Evolutionary conservation across 2,888 invertebrate genomes (phyloP).

Genomic region (Sinohyriopsis cumingii): DNA sequence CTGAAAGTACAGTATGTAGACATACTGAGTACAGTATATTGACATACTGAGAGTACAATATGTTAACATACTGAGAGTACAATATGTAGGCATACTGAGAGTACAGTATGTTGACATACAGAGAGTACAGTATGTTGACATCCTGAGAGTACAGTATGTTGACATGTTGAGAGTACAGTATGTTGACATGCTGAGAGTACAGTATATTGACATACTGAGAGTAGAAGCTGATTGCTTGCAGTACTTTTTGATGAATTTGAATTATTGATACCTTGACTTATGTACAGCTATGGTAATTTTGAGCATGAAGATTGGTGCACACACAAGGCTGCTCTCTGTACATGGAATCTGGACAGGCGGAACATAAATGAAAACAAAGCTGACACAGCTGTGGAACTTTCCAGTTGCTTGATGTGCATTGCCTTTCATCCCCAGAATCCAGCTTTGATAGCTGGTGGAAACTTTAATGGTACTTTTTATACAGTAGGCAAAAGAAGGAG

Average conservation of each 20-base stretch:
- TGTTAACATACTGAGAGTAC: too few relatives aligned
- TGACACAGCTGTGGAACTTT: slow-evolving; percentile 69
- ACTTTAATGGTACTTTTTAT: slow-evolving; percentile 68
- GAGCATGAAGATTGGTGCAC: slow-evolving; percentile 73
- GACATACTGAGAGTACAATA: too few relatives aligned
- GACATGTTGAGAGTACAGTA: too few relatives aligned
- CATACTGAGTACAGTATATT: too few relatives aligned
- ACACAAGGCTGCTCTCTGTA: slow-evolving; percentile 69
- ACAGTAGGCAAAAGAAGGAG: background rate
- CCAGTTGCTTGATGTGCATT: slow-evolving; percentile 71
- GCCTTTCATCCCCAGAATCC: slow-evolving; percentile 73
- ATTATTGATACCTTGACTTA: slow-evolving; percentile 19
- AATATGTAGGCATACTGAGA: too few relatives aligned
- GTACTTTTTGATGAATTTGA: slow-evolving; percentile 4
- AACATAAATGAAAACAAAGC: slow-evolving; percentile 70
- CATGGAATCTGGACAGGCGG: slow-evolving; percentile 71
- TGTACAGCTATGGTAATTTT: slow-evolving; percentile 62
- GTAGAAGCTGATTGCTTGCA: too few relatives aligned
- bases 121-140: too few relatives aligned
- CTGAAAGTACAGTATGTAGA: too few relatives aligned
- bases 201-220: too few relatives aligned
- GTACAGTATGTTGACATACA: too few relatives aligned
- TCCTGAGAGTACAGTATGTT: too few relatives aligned
- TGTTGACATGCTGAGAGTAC: too few relatives aligned
- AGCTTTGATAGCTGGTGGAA: slow-evolving; percentile 71